These are phyloP conservation scores for Drosophila rufa DNA, from an alignment of 1,140 invertebrate genomes.

Conservation along the genomic window DNA sequence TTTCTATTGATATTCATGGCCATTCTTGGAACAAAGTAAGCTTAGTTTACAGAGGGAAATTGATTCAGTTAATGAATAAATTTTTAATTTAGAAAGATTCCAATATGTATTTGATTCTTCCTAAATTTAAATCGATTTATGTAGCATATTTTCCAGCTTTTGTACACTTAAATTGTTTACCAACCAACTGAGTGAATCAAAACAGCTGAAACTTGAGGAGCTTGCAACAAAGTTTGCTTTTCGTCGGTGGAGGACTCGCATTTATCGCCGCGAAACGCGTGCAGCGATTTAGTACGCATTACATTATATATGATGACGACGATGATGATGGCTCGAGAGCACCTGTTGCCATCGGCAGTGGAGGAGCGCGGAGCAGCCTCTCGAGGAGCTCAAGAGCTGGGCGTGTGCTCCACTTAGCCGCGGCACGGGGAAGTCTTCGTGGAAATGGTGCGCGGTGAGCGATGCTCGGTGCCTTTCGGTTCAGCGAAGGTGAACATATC, in stretches of 20 bases:
- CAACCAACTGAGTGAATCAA: conserved; percentile 18
- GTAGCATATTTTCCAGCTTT: conserved; percentile 19
- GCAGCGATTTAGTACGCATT: conserved; percentile 60
- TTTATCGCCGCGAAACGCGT: conserved; percentile 52
- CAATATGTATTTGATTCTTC: no score
- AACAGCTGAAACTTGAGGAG: conserved; percentile 8
- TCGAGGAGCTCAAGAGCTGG: conserved; percentile 40
- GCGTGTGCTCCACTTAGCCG: conserved; percentile 46
- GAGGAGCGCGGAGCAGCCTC: conserved; percentile 14
- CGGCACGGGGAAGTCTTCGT: conserved; percentile 10
- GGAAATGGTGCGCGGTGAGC: neutral
- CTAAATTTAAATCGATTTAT: neutral
- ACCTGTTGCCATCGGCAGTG: conserved; percentile 47
- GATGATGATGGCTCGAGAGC: conserved; percentile 16
- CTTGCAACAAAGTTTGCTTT: conserved; percentile 26
- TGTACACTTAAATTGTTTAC: neutral
- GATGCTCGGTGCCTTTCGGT: conserved; percentile 17
- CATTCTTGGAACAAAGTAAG: neutral
- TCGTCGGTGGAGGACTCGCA: neutral
- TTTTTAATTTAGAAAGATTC: neutral
- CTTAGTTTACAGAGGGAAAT: neutral
- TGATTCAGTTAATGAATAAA: neutral
- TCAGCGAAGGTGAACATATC: conserved; percentile 56
- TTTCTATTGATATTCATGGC: neutral
- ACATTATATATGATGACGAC: conserved; percentile 19